Evolutionary conservation across 2,888 invertebrate genomes (phyloP), one percentile per base, ranked within the genome.

Genomic region (Ennomos erosarius): DNA sequence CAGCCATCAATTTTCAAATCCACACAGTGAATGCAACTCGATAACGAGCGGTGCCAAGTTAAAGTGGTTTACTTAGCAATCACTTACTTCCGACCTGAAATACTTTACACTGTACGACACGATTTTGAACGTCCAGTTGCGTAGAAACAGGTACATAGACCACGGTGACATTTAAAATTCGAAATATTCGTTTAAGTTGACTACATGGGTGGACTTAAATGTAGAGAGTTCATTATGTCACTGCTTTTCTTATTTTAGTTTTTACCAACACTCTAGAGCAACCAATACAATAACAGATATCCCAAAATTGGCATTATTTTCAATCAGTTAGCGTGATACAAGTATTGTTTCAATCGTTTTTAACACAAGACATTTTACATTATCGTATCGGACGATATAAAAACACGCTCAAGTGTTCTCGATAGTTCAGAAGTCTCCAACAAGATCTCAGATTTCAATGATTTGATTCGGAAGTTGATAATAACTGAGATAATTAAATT

Each of bases 31-130:
- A 62, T 69, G 66, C 64, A 68, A 65, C 55, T 63, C 71, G 67
- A 65, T 81, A 81, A 81, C 82, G 71, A 78, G 70, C 62, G 75
- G 69, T 75, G 73, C 62, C 63, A 76, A 79, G 72, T 78, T 71
- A 55, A 68, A 79, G 73, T 73, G 73, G 73, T 73, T 76, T 74
- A 78, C 76, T 81, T 81, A 78, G 74, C 58, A 69, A 75, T 78
- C 78, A 79, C 78, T 81, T 80, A 74, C 65, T 69, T 68, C 43
- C 16, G 12, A 49, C 54, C 55, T 45, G 58, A 13, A 8, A 0
- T 6, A 8, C 12, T 52, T 52, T 54, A 59, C 9, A 48, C 9
- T 10, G 8, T 33, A 10, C 52, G 59, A 49, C 11, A 8, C 39
- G 55, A 55, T 49, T 49, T 16, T 47, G 4, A n/a, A 13, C 1